Base-by-base conservation (phyloP, 2,888 invertebrate species). In the Cistogaster globosa region DNA sequence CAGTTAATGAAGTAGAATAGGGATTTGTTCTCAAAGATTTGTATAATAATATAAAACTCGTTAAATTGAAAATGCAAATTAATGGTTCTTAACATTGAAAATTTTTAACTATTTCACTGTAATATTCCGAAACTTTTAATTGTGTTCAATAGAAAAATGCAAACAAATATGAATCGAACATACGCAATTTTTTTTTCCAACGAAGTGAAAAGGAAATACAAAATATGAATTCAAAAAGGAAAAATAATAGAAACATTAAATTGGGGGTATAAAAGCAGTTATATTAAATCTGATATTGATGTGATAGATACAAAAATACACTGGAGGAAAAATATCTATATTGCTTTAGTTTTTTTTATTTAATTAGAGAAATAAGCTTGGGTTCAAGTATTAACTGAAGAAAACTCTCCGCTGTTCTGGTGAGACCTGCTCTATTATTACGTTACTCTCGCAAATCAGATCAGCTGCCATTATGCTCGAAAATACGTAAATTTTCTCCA, bases 61-160 rank as follows among this genome's bases (percentile, higher is more conserved):
- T 48, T 58, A 45, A 36, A 69, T 75, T n/a, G 26, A 69, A 62
- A 71, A 45, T 26, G 16, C 11, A 18, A 60, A 32, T 18, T 6
- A 48, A 48, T 22, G 22, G 14, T 60, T 65, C 22, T 69, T 32
- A 53, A 65, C 68, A 51, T 58, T 26, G 18, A 20, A 36, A 48
- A 22, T 18, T 58, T 51, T 79, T 72, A 72, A 72, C 65, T 72
- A 92, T 88, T 92, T 92, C 92, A 91, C 92, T 92, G 92, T 89
- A 90, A 45, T 91, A 88, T 87, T 90, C 92, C 92, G 92, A 92
- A 12, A 42, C 42, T 12, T 91, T 63, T 71, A 53, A 72, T 58
- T 20, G 18, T 57, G 58, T 48, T 62, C 38, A 36, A 38, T 53
- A n/a, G n/a, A 38, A 48, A 69, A 51, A 5, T 48, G 2, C 26